Conservation (phyloP, 2,113 vertebrate genomes). For the Catharus fuscescens region DNA sequence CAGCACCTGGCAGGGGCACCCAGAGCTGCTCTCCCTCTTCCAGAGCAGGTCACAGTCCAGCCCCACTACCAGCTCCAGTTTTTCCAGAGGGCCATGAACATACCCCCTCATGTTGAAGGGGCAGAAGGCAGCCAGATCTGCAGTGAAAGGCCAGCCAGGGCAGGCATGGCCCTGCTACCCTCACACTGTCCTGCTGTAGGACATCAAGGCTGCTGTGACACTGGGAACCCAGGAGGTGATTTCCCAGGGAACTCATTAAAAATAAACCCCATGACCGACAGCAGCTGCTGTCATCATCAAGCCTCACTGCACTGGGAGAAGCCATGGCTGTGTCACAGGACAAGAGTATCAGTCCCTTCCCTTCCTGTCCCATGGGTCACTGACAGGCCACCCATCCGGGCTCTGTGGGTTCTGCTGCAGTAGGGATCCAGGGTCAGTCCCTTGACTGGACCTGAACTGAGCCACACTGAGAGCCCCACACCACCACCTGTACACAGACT, state of each 20-base stretch:
- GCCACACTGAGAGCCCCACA: neutral
- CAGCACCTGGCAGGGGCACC: neutral
- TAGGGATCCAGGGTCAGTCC: neutral
- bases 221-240: neutral
- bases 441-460: neutral
- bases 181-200: neutral
- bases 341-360: neutral
- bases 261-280: neutral
- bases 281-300: neutral
- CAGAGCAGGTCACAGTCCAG: neutral
- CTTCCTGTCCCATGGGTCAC: neutral
- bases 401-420: neutral
- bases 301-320: neutral
- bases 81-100: neutral
- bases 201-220: accelerated
- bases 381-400: neutral
- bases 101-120: neutral
- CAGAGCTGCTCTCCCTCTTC: neutral
- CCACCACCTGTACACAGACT: accelerated
- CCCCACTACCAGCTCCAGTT: neutral
- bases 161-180: neutral
- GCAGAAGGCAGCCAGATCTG: neutral
- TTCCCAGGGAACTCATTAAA: neutral
- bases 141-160: neutral
- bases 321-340: accelerated